Evolutionary conservation across 2,113 vertebrate genomes (phyloP).

Genomic region (Varanus salvator): DNA sequence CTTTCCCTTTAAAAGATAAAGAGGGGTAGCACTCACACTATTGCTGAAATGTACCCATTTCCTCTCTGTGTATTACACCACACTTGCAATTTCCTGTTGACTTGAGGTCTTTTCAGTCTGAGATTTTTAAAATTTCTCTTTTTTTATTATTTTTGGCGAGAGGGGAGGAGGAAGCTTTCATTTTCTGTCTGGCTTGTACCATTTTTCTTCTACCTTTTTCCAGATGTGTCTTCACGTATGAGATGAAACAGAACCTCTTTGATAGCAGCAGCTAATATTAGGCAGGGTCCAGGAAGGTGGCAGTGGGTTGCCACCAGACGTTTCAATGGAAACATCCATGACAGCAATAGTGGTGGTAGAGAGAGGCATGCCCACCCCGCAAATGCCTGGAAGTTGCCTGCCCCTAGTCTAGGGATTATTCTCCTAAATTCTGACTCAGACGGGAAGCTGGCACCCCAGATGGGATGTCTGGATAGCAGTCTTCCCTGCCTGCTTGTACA

Average conservation of each 20-base stretch:
- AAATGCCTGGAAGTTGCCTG: too few relatives aligned
- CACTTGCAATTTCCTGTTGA: not conserved
- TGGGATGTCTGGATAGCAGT: too few relatives aligned
- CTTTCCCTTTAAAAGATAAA: not conserved
- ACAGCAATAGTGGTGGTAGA: too few relatives aligned
- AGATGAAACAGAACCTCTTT: accelerated
- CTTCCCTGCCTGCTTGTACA: too few relatives aligned
- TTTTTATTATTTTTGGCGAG: too few relatives aligned
- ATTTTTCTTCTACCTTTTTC: not conserved
- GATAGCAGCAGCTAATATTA: not conserved
- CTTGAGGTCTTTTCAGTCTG: constrained; percentile 15
- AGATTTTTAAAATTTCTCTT: not conserved
- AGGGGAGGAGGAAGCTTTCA: not conserved
- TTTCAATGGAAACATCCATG: too few relatives aligned
- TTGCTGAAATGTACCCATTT: not conserved
- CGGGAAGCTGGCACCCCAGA: too few relatives aligned
- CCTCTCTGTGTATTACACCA: constrained; percentile 4
- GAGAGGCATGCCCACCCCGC: too few relatives aligned
- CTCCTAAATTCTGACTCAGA: too few relatives aligned
- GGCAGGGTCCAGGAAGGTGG: not conserved
- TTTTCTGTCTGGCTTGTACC: not conserved
- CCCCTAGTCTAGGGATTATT: too few relatives aligned
- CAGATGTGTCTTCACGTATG: not conserved
- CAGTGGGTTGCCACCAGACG: too few relatives aligned
- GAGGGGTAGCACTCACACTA: not conserved